A percentile compares a stretch with the other conserved stretches of the same genome.
Conservation (phyloP, 2,113 vertebrate genomes). For the Spizaetus ornatus region DNA sequence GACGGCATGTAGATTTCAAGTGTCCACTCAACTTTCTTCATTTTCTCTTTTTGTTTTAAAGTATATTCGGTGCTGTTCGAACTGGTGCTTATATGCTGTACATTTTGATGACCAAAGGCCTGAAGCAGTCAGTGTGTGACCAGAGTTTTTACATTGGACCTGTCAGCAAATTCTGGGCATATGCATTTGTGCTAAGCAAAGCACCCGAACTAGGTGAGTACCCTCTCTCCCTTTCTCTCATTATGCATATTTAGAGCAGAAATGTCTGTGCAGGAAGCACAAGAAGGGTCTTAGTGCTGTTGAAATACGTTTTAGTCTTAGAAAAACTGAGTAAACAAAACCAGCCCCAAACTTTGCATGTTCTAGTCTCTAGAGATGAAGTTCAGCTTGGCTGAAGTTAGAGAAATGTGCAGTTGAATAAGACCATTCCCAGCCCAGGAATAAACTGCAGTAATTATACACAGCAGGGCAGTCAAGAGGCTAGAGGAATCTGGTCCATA, state of each 20-base stretch:
- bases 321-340: not conserved
- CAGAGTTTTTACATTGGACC: slow-evolving; percentile 99
- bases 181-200: slow-evolving; percentile 98
- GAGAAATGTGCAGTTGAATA: not conserved
- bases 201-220: slow-evolving; percentile 96
- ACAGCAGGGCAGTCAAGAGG: not conserved
- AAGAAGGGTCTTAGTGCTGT: not conserved
- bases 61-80: slow-evolving; percentile 98
- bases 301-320: not conserved
- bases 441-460: not conserved
- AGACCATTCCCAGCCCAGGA: not conserved
- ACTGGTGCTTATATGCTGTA: slow-evolving; percentile 97
- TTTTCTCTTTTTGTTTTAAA: slow-evolving; percentile 69
- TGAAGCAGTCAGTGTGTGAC: slow-evolving; percentile 98
- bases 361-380: not conserved
- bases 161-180: slow-evolving; percentile 99
- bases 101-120: slow-evolving; percentile 97
- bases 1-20: not conserved
- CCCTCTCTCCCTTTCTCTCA: not conserved
- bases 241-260: not conserved
- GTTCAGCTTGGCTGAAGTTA: not conserved
- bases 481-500: not conserved
- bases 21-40: slow-evolving; percentile 25
- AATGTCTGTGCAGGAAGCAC: not conserved
- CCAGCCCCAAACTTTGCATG: not conserved